Evolutionary conservation across 2,888 invertebrate genomes (phyloP), one percentile per base, ranked within the genome.

Genomic region (Orthosia cruda): DNA sequence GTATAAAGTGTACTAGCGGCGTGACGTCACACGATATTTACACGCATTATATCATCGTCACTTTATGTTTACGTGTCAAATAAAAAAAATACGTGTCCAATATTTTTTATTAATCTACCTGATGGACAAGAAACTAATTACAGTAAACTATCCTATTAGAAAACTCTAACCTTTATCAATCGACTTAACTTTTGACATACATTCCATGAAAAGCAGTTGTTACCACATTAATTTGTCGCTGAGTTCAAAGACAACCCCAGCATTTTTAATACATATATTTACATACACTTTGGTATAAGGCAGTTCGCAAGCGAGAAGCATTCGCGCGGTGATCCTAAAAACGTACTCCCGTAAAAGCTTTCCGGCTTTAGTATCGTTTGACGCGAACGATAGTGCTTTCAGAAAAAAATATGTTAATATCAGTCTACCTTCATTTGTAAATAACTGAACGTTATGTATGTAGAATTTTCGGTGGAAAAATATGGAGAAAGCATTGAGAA

Each of bases 341-440:
- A 59, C 13, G 74, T 62, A 67, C 49, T 65, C 50, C 32, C 58
- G 54, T 68, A 78, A 78, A 80, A 78, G 80, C 78, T 68, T 58
- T 74, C 23, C 16, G 23, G 23, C 80, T 52, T 64, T 74, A 45
- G 54, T 63, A 26, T 74, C 57, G 74, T 58, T 74, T 65, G 55
- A 62, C 65, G 72, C 45, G 49, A 64, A 72, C 50, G 45, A 23
- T 47, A 62, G 32, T 13, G 61, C 47, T 58, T 32, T 50, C 55
- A n/a, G 18, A 57, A 50, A 55, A n/a, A 72, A 54, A 63, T 58
- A 61, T 62, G 32, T 26, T 49, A 47, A 77, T 63, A 40, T 49
- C 57, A 63, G 15, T 7, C 23, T 11, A 59, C 61, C 67, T 49
- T 52, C n/a, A 49, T n/a, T 20, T 32, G 11, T 40, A 55, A 49